phyloP scores from a whole-genome alignment of 2,888 invertebrate species.

The Digitonthophagus gazella region DNA sequence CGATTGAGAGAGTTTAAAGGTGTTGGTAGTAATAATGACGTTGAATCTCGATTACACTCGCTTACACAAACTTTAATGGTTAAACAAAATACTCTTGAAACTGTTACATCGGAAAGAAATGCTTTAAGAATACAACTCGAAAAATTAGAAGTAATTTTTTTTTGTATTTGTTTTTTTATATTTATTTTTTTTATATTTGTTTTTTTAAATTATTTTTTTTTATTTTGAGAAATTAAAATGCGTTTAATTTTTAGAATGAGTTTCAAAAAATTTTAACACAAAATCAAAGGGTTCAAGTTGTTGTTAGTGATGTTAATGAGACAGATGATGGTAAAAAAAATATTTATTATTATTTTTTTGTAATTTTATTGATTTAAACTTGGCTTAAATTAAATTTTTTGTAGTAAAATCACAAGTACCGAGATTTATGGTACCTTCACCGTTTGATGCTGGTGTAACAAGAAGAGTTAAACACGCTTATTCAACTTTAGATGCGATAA shows the following conservation, averaged over 20 bases:
- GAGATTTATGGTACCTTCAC: slow-evolving; percentile 68
- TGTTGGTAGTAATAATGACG: slow-evolving; percentile 55
- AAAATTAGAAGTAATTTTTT: slow-evolving; percentile 71
- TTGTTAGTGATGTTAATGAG: slow-evolving; percentile 60
- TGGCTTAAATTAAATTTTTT: slow-evolving; percentile 32
- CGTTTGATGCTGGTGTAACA: slow-evolving; percentile 73
- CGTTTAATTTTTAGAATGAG: slow-evolving; percentile 55
- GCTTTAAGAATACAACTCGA: slow-evolving; percentile 81
- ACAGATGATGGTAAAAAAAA: slow-evolving; percentile 61
- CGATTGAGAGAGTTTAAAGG: slow-evolving; percentile 46
- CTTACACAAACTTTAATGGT: slow-evolving; percentile 82
- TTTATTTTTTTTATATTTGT: too few relatives aligned
- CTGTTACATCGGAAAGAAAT: slow-evolving; percentile 80
- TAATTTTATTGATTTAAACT: slow-evolving; percentile 11
- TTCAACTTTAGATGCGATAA: slow-evolving; percentile 72
- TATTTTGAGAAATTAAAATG: too few relatives aligned
- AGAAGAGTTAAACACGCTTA: slow-evolving; percentile 75
- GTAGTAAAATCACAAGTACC: slow-evolving; percentile 67
- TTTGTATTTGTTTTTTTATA: too few relatives aligned
- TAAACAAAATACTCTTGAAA: slow-evolving; percentile 83
- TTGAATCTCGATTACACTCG: slow-evolving; percentile 54
- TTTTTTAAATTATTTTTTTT: too few relatives aligned
- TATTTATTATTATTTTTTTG: slow-evolving; percentile 1
- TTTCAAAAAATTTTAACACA: slow-evolving; percentile 58
- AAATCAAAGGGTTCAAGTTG: slow-evolving; percentile 55